Conservation (phyloP, 2,113 vertebrate genomes). For the Felis chaus region DNA sequence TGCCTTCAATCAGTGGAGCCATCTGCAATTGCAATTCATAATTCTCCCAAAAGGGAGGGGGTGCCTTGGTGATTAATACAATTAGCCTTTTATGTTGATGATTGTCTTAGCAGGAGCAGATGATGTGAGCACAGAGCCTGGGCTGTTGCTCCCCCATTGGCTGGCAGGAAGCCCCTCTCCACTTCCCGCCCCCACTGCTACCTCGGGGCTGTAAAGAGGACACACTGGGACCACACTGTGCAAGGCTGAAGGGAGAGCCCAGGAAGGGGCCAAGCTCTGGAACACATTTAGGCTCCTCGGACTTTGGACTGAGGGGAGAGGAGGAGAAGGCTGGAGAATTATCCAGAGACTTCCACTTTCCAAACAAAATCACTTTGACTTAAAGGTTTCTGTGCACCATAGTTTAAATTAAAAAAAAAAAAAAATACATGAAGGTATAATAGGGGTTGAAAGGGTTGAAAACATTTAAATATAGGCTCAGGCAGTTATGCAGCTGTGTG, state of each 20-base stretch:
- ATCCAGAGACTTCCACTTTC: background rate
- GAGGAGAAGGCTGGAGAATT: background rate
- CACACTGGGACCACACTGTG: background rate
- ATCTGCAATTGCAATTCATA: constrained; percentile 81
- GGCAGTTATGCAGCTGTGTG: background rate
- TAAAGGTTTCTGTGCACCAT: background rate
- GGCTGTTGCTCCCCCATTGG: background rate
- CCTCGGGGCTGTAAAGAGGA: constrained; percentile 19
- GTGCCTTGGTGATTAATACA: constrained; percentile 80
- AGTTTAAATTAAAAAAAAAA: background rate
- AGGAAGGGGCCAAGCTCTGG: background rate
- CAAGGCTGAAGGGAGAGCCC: background rate
- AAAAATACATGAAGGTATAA: background rate
- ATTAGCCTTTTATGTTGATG: constrained; percentile 80
- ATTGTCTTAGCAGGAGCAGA: constrained; percentile 79
- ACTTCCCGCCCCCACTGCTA: background rate
- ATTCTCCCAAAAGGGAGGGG: constrained; percentile 70
- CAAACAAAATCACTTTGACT: constrained; percentile 24
- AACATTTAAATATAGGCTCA: background rate
- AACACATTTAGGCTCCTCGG: background rate
- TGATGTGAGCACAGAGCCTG: constrained; percentile 47
- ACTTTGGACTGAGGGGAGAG: background rate
- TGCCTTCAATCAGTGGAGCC: constrained; percentile 79
- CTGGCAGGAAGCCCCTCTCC: constrained; percentile 48
- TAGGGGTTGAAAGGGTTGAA: background rate